phyloP scores from a whole-genome alignment of 2,797 vertebrate species.

The Poecilia wingei region DNA sequence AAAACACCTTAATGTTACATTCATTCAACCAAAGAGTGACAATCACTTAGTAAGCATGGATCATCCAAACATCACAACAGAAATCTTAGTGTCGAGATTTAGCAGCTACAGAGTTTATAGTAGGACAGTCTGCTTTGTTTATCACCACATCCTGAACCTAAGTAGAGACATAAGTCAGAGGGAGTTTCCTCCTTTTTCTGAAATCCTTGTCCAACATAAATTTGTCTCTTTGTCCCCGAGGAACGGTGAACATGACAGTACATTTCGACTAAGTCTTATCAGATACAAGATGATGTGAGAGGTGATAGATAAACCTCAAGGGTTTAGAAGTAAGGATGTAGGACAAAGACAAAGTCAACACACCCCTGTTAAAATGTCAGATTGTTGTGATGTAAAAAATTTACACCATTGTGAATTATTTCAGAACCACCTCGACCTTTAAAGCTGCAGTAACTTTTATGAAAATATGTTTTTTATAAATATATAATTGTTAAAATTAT shows the following conservation, averaged over 20 bases:
- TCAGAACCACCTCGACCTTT: neutral
- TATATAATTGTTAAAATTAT: too few relatives aligned
- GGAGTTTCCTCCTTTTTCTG: constrained; percentile 23
- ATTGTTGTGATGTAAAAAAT: neutral
- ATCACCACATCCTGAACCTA: constrained; percentile 17
- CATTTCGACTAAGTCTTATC: neutral
- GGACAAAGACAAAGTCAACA: neutral
- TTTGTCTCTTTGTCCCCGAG: constrained; percentile 4
- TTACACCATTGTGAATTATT: neutral
- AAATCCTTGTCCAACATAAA: constrained; percentile 30
- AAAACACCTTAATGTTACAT: neutral
- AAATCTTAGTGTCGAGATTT: constrained; percentile 34
- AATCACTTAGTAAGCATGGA: constrained; percentile 24
- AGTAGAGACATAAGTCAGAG: constrained; percentile 32
- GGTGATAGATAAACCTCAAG: neutral
- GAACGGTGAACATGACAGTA: neutral
- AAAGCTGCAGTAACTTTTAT: neutral
- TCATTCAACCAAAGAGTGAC: constrained; percentile 23
- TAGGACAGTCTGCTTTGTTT: constrained; percentile 24
- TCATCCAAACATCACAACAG: constrained; percentile 15
- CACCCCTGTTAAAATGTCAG: neutral
- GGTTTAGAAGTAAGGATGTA: neutral
- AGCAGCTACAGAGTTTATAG: constrained; percentile 17
- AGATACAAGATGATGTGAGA: neutral
- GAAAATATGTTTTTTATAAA: too few relatives aligned